phyloP scores from a whole-genome alignment of 2,888 invertebrate genomes.

The Melangyna quadrimaculata region DNA sequence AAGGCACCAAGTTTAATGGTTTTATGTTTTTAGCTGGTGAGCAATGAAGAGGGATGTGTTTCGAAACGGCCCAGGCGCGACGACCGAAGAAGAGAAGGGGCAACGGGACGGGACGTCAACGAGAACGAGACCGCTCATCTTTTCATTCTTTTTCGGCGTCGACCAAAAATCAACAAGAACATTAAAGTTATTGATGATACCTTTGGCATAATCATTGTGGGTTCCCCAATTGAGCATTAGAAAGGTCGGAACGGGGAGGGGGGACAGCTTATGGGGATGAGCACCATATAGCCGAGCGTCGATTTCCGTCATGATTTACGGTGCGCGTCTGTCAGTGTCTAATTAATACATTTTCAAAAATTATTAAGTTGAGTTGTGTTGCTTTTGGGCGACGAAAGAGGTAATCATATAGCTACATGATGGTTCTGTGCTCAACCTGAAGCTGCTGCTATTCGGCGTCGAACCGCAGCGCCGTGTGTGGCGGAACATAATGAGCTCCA shows the following conservation, averaged over 20 bases:
- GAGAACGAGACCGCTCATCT: slow-evolving; percentile 40
- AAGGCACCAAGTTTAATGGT: slow-evolving; percentile 54
- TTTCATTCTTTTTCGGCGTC: slow-evolving; percentile 48
- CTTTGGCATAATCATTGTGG: slow-evolving; percentile 71
- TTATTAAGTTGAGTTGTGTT: slow-evolving; percentile 68
- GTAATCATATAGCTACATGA: slow-evolving; percentile 51
- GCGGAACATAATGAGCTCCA: slow-evolving; percentile 70
- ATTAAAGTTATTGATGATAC: slow-evolving; percentile 72
- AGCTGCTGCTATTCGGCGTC: slow-evolving; percentile 44
- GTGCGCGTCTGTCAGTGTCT: slow-evolving; percentile 72
- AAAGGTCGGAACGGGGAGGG: slow-evolving; percentile 57
- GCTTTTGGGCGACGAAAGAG: slow-evolving; percentile 41
- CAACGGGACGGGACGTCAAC: not conserved
- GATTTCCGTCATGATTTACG: slow-evolving; percentile 68
- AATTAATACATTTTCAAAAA: slow-evolving; percentile 72
- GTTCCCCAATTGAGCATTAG: slow-evolving; percentile 71
- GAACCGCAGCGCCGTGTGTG: slow-evolving; percentile 62
- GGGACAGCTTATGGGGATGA: not conserved
- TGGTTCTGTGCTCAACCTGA: slow-evolving; percentile 7
- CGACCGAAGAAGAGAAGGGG: not conserved
- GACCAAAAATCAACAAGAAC: slow-evolving; percentile 72
- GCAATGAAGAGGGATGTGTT: slow-evolving; percentile 49
- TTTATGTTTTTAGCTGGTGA: slow-evolving; percentile 58
- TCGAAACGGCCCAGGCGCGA: too few relatives aligned
- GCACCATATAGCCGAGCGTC: slow-evolving; percentile 40